These are phyloP conservation scores for Chloromyia formosa DNA, from an alignment of 2,888 invertebrate species.

Conservation along the genomic window DNA sequence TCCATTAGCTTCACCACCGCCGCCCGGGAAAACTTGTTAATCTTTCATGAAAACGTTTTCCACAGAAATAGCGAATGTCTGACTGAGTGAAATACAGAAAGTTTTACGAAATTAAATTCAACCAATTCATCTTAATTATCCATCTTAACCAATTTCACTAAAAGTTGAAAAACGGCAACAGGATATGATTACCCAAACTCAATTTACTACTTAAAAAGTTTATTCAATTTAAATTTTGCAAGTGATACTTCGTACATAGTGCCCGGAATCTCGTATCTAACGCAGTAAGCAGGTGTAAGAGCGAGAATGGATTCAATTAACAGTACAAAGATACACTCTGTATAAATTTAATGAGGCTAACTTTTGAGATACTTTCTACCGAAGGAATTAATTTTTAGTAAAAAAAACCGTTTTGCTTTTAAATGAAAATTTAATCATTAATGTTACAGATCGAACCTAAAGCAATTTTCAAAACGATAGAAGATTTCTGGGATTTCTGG, in stretches of 20 bases:
- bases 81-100: not conserved
- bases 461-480: no score
- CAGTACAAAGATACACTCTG: not conserved
- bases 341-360: not conserved
- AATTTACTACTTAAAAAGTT: conserved; percentile 18
- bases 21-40: no score
- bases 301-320: not conserved
- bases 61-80: not conserved
- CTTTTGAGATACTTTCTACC: no score
- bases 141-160: not conserved
- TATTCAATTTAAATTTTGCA: conserved; percentile 25
- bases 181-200: conserved; percentile 20
- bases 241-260: not conserved
- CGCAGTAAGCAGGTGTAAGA: not conserved
- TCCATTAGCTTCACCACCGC: no score
- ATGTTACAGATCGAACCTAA: no score
- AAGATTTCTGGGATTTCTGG: no score
- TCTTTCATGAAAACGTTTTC: not conserved
- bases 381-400: no score
- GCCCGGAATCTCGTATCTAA: no score
- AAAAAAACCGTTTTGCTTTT: no score
- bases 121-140: conserved; percentile 23
- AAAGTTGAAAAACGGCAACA: conserved; percentile 13
- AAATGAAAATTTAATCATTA: no score
- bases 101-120: not conserved